Evolutionary conservation across 2,113 vertebrate species (phyloP).

Genomic region (Zosterops pallidus): DNA sequence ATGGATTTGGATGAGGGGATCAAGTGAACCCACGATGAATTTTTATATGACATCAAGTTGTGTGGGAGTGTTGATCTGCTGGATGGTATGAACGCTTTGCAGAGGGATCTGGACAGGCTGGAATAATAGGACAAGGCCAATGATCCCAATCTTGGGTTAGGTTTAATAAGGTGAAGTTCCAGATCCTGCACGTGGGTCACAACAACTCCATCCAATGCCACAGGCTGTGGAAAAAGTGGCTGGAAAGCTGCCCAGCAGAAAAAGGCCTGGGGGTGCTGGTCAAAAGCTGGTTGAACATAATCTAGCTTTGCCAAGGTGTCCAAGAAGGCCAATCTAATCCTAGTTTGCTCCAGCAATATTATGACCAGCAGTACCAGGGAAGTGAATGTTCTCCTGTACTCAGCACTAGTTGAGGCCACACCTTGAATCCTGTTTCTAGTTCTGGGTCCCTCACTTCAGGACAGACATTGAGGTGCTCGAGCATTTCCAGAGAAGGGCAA

Average conservation of each 20-base stretch:
- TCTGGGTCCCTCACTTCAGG: background rate
- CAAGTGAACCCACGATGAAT: background rate
- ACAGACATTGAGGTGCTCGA: background rate
- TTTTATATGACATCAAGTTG: background rate
- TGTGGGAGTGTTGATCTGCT: background rate
- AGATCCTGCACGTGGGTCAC: background rate
- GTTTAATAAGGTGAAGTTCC: background rate
- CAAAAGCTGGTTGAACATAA: background rate
- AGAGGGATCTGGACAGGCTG: background rate
- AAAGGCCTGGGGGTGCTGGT: background rate
- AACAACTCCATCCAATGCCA: background rate
- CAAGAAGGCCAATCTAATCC: background rate
- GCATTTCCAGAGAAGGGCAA: fast-evolving
- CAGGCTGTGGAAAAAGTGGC: background rate
- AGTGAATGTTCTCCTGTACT: background rate
- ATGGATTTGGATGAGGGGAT: background rate
- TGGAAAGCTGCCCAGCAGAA: background rate
- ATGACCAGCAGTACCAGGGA: background rate
- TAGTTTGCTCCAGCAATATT: background rate
- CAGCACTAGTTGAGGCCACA: no score
- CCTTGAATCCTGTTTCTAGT: background rate
- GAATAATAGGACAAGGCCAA: background rate
- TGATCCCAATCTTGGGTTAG: background rate
- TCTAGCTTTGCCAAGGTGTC: background rate
- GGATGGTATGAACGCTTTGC: background rate